Conservation (phyloP, 92 coral and sea anemone species). For the Paragorgia papillata region DNA sequence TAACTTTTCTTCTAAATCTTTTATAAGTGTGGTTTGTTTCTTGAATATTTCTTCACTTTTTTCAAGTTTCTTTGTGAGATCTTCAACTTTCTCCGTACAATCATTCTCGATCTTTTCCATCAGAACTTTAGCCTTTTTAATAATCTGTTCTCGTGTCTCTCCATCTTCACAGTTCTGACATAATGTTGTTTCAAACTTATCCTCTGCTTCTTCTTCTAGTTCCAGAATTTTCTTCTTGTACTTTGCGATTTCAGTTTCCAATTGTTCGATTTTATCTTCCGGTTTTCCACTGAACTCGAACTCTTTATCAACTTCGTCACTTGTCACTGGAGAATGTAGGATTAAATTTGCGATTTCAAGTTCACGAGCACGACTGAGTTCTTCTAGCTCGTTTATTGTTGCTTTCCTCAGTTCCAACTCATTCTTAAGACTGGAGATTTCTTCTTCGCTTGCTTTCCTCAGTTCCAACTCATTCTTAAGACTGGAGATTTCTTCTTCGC, state of each 20-base stretch:
- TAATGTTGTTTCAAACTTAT: constrained; percentile 49
- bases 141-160: not conserved
- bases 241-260: constrained; percentile 55
- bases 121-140: not conserved
- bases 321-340: not conserved
- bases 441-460: too few relatives aligned
- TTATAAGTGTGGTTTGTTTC: not conserved
- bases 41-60: not conserved
- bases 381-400: constrained; percentile 63
- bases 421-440: not conserved
- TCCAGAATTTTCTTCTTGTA: constrained; percentile 58
- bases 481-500: constrained; percentile 51
- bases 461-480: too few relatives aligned
- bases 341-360: constrained; percentile 73
- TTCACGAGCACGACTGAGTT: constrained; percentile 49
- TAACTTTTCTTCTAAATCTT: constrained; percentile 8
- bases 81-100: constrained; percentile 9
- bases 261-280: not conserved
- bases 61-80: not conserved
- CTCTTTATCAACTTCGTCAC: not conserved
- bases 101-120: constrained; percentile 20
- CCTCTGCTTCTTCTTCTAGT: constrained; percentile 57
- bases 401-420: constrained; percentile 36
- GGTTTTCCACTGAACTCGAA: not conserved
- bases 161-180: constrained; percentile 19